Conservation (phyloP, 2,888 invertebrate species). For the Imbricaverruca yamaguchii region DNA sequence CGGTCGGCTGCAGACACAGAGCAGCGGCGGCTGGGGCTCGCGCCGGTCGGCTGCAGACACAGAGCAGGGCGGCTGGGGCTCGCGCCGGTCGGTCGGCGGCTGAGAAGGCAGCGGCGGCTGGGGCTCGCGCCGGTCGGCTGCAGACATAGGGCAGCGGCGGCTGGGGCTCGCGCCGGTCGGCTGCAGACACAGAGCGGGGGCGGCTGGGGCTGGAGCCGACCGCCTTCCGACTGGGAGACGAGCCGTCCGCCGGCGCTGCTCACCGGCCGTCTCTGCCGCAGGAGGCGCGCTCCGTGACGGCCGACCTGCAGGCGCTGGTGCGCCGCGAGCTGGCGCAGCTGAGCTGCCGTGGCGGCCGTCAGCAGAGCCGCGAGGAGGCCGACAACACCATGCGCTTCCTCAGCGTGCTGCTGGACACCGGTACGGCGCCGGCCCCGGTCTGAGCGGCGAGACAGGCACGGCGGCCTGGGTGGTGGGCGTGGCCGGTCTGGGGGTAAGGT, state of each 20-base stretch:
- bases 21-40: too few relatives aligned
- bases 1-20: too few relatives aligned
- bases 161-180: too few relatives aligned
- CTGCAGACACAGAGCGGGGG: too few relatives aligned
- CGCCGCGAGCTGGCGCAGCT: not conserved
- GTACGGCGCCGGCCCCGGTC: too few relatives aligned
- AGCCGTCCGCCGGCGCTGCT: not conserved
- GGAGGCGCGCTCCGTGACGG: not conserved
- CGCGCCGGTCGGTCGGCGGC: not conserved
- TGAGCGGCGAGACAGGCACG: too few relatives aligned
- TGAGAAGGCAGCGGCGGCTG: too few relatives aligned
- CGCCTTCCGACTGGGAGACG: not conserved
- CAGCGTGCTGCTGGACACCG: not conserved
- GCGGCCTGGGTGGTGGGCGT: too few relatives aligned
- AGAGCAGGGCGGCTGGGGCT: too few relatives aligned
- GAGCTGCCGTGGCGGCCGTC: not conserved
- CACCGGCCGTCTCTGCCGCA: not conserved
- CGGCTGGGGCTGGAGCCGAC: not conserved
- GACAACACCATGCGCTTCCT: conserved; percentile 9
- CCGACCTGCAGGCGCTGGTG: conserved; percentile 1
- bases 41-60: not conserved
- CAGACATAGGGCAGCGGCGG: too few relatives aligned
- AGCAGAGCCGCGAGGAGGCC: not conserved
- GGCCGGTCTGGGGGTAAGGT: too few relatives aligned
- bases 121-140: not conserved